Evolutionary conservation across 2,888 invertebrate genomes (phyloP).

Genomic region (Catocala nupta): DNA sequence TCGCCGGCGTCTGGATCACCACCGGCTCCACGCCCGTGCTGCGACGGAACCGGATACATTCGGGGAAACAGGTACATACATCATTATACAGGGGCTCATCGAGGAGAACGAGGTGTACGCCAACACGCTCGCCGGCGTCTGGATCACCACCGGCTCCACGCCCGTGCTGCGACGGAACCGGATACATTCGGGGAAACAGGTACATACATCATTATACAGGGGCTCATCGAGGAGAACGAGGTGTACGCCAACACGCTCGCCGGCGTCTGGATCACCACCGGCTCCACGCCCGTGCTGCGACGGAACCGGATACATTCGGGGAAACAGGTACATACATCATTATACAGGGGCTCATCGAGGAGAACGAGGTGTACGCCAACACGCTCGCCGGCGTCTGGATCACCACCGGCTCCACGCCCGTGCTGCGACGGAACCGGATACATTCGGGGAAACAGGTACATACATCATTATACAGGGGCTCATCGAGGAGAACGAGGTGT

Average conservation of each 20-base stretch:
- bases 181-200: slow-evolving; percentile 99
- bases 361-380: slow-evolving; percentile 99
- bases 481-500: slow-evolving; percentile 99
- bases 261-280: slow-evolving; percentile 97
- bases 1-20: slow-evolving; percentile 97
- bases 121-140: slow-evolving; percentile 97
- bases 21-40: slow-evolving; percentile 98
- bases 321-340: slow-evolving; percentile 91
- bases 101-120: slow-evolving; percentile 99
- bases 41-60: slow-evolving; percentile 98
- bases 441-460: slow-evolving; percentile 98
- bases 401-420: slow-evolving; percentile 97
- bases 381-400: slow-evolving; percentile 98
- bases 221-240: slow-evolving; percentile 99
- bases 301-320: slow-evolving; percentile 99
- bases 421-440: slow-evolving; percentile 97
- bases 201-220: slow-evolving; percentile 90
- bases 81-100: slow-evolving; percentile 96
- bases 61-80: slow-evolving; percentile 95
- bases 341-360: slow-evolving; percentile 99
- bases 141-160: slow-evolving; percentile 97
- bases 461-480: slow-evolving; percentile 92
- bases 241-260: slow-evolving; percentile 98
- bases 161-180: slow-evolving; percentile 98
- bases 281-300: slow-evolving; percentile 97